Conservation (phyloP, 2,888 invertebrate genomes). For the Steinernema hermaphroditum region DNA sequence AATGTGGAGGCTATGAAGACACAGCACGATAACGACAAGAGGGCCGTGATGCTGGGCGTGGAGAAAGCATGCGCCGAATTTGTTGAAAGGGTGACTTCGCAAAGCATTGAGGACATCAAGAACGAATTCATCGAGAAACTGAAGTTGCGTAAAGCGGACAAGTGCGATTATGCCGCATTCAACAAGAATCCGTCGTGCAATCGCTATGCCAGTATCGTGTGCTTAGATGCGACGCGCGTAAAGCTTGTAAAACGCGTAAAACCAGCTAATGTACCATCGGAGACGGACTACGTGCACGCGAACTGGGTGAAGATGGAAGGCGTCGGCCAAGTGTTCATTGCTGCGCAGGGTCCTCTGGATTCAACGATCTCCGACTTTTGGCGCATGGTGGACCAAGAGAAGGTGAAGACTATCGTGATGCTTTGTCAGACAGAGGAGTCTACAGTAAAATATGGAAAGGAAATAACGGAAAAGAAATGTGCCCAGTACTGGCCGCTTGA, state of each 20-base stretch:
- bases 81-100: conserved; percentile 1
- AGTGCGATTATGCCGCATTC: conserved; percentile 4
- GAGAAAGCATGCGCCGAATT: conserved; percentile 34
- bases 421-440: conserved; percentile 39
- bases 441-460: conserved; percentile 33
- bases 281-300: conserved; percentile 52
- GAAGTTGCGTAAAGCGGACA: conserved; percentile 25
- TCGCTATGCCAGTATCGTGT: conserved; percentile 40
- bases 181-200: conserved; percentile 32
- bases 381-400: conserved; percentile 43
- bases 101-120: conserved; percentile 34
- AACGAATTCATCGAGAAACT: conserved; percentile 36
- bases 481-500: conserved; percentile 42
- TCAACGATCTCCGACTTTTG: conserved; percentile 41
- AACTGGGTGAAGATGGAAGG: conserved; percentile 46
- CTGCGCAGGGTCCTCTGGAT: conserved; percentile 43
- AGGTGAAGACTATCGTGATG: conserved; percentile 38
- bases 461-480: no score
- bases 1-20: no score
- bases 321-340: conserved; percentile 43
- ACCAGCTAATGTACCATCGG: conserved; percentile 38
- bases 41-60: conserved; percentile 7
- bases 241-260: conserved; percentile 37
- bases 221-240: conserved; percentile 44
- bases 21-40: no score